Percentiles rank a stretch among this genome's conserved stretches.
Evolutionary conservation across 2,113 vertebrate genomes (phyloP).

Genomic region (Passer domesticus): DNA sequence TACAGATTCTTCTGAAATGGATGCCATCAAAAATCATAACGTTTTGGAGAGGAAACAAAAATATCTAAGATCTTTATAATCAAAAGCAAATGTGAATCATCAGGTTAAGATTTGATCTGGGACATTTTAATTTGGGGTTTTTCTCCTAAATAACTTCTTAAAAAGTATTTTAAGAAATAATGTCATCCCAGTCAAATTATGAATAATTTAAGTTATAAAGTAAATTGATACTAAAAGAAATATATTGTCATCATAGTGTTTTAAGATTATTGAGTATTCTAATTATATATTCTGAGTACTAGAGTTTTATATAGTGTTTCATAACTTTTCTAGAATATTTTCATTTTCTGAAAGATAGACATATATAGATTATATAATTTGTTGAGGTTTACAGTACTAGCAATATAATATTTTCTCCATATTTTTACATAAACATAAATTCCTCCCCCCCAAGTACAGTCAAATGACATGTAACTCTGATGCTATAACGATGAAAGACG

Average conservation of each 20-base stretch:
- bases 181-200: neutral
- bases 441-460: neutral
- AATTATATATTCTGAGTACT: neutral
- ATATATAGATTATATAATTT: neutral
- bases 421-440: neutral
- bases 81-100: neutral
- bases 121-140: neutral
- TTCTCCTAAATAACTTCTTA: neutral
- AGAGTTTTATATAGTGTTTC: neutral
- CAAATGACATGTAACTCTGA: neutral
- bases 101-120: neutral
- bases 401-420: neutral
- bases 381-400: neutral
- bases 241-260: neutral
- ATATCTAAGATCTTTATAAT: neutral
- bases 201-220: neutral
- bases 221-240: neutral
- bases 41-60: neutral
- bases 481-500: constrained; percentile 1
- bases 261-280: neutral
- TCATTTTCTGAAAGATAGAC: neutral
- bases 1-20: neutral
- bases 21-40: neutral
- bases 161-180: neutral
- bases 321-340: neutral